Percentiles rank a stretch among this genome's conserved stretches.
Evolutionary conservation across 2,888 invertebrate genomes (phyloP).

Genomic region (Lasius platythorax): DNA sequence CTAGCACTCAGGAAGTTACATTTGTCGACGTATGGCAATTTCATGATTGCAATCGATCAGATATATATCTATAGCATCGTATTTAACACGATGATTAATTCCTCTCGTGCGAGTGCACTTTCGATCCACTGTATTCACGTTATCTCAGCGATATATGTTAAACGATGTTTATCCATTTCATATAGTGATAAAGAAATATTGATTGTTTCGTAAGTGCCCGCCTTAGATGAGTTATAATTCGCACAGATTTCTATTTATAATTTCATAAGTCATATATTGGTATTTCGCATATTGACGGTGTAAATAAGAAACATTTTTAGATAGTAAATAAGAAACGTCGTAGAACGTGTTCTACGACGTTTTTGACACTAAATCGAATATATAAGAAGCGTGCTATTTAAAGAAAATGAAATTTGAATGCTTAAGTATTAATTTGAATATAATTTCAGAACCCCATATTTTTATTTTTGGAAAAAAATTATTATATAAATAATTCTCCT

Average conservation of each 20-base stretch:
- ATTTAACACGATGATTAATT: constrained; percentile 23
- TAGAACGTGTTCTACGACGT: neutral
- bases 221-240: neutral
- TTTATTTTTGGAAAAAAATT: neutral
- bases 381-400: neutral
- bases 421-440: neutral
- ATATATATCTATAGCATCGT: neutral
- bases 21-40: neutral
- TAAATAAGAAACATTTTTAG: neutral
- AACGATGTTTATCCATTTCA: neutral
- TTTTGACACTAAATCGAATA: neutral
- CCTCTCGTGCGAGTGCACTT: neutral
- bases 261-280: neutral
- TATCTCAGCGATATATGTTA: neutral
- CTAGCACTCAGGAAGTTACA: neutral
- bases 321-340: neutral
- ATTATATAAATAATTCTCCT: neutral
- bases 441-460: neutral
- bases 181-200: neutral
- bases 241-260: constrained; percentile 1
- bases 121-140: neutral
- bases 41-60: neutral
- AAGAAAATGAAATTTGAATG: neutral
- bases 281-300: neutral
- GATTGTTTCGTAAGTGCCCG: neutral